Percentiles rank a stretch among this genome's conserved stretches.
phyloP scores from a whole-genome alignment of 2,113 vertebrate genomes.

The Psilopogon haemacephalus region DNA sequence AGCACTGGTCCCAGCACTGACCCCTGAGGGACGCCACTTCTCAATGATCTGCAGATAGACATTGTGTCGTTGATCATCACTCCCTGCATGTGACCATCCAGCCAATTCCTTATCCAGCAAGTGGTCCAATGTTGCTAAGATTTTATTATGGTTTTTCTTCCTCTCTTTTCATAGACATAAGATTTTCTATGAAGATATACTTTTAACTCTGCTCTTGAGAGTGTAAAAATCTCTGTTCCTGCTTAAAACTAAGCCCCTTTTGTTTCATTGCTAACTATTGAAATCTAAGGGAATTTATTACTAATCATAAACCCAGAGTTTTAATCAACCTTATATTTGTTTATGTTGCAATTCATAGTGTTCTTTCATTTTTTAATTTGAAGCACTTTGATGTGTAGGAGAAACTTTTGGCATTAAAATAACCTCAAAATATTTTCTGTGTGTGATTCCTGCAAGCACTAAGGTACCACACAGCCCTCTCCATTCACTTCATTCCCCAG shows the following conservation, averaged over 20 bases:
- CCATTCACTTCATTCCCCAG: neutral
- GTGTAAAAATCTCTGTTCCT: neutral
- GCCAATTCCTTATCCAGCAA: too few relatives aligned
- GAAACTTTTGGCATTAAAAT: neutral
- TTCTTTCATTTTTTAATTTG: neutral
- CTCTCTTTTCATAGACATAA: neutral
- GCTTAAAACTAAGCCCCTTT: neutral
- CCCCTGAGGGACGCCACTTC: too few relatives aligned
- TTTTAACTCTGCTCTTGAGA: neutral
- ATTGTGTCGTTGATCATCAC: too few relatives aligned
- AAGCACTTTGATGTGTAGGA: neutral
- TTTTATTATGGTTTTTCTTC: neutral
- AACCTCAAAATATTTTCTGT: neutral
- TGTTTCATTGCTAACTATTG: neutral
- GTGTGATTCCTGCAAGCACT: neutral
- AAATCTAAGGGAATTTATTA: neutral
- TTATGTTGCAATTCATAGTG: neutral
- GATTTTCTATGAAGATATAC: neutral
- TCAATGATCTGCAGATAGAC: too few relatives aligned
- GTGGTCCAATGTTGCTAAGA: neutral
- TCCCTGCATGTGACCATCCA: too few relatives aligned
- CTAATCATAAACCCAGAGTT: neutral
- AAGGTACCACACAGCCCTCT: neutral
- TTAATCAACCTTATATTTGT: neutral
- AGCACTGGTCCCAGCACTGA: too few relatives aligned